Evolutionary conservation across 1,140 invertebrate species (phyloP).

Genomic region (Drosophila sechellia): DNA sequence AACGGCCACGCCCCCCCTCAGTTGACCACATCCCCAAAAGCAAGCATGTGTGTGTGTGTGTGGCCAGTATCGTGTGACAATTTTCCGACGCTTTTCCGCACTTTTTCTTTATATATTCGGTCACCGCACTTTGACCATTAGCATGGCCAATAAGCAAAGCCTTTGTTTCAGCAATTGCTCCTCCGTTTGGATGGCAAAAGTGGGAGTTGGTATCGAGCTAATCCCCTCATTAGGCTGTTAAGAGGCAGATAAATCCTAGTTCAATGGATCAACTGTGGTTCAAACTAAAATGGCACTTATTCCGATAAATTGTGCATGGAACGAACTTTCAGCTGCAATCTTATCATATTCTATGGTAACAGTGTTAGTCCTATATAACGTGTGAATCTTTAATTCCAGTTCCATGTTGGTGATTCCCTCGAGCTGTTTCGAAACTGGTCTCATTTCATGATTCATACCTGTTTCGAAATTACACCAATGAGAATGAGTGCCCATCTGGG

Average conservation of each 20-base stretch:
- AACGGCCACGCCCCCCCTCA: constrained; percentile 8
- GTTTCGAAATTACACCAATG: not conserved
- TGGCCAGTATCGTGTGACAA: constrained; percentile 36
- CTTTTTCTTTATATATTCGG: constrained; percentile 10
- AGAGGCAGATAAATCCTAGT: constrained; percentile 3
- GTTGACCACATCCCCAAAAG: constrained; percentile 29
- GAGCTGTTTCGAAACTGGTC: not conserved
- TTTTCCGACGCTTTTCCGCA: constrained; percentile 23
- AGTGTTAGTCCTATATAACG: no score
- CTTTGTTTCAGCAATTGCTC: constrained; percentile 40
- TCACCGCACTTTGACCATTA: constrained; percentile 28
- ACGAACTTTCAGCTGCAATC: no score
- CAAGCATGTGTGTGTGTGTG: constrained; percentile 5
- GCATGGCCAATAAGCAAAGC: constrained; percentile 21
- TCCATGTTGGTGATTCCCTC: no score
- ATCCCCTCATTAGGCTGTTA: constrained; percentile 29
- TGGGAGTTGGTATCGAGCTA: constrained; percentile 31
- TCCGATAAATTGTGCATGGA: no score
- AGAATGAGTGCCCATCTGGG: not conserved
- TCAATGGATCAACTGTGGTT: not conserved
- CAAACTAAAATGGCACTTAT: no score
- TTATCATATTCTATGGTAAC: no score
- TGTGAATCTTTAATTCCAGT: no score
- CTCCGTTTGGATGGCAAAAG: constrained; percentile 33
- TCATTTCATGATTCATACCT: not conserved